phyloP scores from a whole-genome alignment of 1,140 invertebrate species.

The Sogatella furcifera region DNA sequence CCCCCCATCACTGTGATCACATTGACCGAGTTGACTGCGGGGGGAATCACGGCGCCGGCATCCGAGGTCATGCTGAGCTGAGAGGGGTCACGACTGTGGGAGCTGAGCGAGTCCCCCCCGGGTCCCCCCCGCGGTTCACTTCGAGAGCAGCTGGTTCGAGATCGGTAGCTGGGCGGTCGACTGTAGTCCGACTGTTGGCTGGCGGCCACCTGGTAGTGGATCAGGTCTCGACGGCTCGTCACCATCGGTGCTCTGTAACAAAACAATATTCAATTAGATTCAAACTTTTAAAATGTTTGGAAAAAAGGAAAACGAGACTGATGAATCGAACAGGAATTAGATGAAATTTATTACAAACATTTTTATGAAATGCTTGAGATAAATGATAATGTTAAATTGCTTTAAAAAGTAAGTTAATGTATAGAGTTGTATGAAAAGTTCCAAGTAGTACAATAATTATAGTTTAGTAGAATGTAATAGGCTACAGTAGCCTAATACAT shows the following conservation, averaged over 20 bases:
- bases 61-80: conserved; percentile 25
- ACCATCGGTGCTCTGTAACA: conserved; percentile 21
- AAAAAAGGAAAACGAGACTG: no score
- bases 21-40: conserved; percentile 11
- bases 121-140: conserved; percentile 17
- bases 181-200: conserved; percentile 29
- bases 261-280: not conserved
- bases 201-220: conserved; percentile 13
- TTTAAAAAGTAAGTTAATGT: no score
- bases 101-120: conserved; percentile 14
- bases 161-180: conserved; percentile 48
- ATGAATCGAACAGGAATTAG: no score
- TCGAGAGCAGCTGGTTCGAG: conserved; percentile 30
- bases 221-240: conserved; percentile 9
- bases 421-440: no score
- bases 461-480: no score
- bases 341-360: no score
- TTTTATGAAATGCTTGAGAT: no score
- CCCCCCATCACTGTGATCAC: conserved; percentile 15
- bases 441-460: no score
- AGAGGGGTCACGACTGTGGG: conserved; percentile 33
- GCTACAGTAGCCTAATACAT: no score
- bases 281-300: no score
- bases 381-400: no score
- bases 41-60: conserved; percentile 18